Conservation (phyloP, 2,113 vertebrate genomes). For the Anser cygnoides region DNA sequence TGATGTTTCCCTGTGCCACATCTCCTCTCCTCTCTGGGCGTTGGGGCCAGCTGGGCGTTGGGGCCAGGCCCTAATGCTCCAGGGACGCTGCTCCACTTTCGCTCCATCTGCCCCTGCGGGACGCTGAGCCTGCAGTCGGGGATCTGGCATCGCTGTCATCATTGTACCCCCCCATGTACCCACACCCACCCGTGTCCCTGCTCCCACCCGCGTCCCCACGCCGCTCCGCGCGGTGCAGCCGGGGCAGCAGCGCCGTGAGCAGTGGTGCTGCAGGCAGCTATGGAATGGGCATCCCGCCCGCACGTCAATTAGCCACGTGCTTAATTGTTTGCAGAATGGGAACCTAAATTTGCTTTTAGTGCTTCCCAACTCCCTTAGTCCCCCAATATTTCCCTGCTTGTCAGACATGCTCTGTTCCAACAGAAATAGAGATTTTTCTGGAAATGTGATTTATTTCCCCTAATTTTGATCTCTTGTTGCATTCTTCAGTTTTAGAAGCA, state of each 20-base stretch:
- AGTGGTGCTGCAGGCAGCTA: not conserved
- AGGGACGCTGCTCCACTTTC: too few species aligned
- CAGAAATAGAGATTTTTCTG: conserved; percentile 52
- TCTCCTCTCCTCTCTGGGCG: too few species aligned
- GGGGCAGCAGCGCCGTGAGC: too few species aligned
- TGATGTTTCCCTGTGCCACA: accelerated
- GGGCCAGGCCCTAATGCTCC: too few species aligned
- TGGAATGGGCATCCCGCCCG: not conserved
- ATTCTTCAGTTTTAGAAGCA: conserved; percentile 59
- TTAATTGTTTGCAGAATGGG: not conserved
- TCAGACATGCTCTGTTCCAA: conserved; percentile 18
- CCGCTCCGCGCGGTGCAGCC: not conserved
- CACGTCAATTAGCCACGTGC: not conserved
- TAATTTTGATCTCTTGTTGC: conserved; percentile 58
- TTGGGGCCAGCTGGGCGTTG: accelerated
- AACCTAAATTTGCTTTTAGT: conserved; percentile 13
- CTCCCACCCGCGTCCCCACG: not conserved
- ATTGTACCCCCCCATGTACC: not conserved
- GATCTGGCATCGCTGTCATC: not conserved
- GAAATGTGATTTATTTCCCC: conserved; percentile 64
- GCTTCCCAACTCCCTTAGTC: not conserved
- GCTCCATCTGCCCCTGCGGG: not conserved
- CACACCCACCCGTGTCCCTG: not conserved
- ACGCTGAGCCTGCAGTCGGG: not conserved
- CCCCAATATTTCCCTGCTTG: not conserved